Evolutionary conservation across 2,888 invertebrate genomes (phyloP).

Genomic region (Strigamia transsilvanica): DNA sequence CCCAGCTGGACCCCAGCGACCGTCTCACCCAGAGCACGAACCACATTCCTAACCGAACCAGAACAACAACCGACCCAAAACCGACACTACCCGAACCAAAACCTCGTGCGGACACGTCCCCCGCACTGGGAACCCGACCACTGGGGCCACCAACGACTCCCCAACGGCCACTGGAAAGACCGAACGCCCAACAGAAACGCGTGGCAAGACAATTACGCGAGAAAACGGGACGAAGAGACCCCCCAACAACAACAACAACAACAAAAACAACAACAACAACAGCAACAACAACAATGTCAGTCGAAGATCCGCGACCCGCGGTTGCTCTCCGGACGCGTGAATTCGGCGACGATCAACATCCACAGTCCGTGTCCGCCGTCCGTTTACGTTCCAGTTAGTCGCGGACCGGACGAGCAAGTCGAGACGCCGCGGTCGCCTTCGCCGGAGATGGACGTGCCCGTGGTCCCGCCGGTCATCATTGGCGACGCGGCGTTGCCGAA

Average conservation of each 20-base stretch:
- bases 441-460: background rate
- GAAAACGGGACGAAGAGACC: background rate
- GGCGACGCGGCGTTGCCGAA: background rate
- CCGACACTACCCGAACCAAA: background rate
- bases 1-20: background rate
- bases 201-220: background rate
- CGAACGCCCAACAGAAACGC: background rate
- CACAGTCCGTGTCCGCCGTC: background rate
- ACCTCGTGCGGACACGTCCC: background rate
- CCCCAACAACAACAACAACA: too few relatives aligned
- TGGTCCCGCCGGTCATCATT: background rate
- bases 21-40: background rate
- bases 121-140: background rate
- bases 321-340: background rate
- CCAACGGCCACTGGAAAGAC: background rate
- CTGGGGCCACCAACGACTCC: background rate
- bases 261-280: too few relatives aligned
- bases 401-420: background rate
- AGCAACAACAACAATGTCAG: too few relatives aligned
- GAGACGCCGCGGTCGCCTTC: slow-evolving; percentile 16
- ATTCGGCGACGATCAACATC: background rate
- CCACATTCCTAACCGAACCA: background rate
- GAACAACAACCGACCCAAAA: background rate
- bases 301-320: background rate
- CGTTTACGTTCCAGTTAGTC: slow-evolving; percentile 12